Base-by-base conservation (phyloP, 2,888 invertebrate genomes). In the Cantharis rufa region DNA sequence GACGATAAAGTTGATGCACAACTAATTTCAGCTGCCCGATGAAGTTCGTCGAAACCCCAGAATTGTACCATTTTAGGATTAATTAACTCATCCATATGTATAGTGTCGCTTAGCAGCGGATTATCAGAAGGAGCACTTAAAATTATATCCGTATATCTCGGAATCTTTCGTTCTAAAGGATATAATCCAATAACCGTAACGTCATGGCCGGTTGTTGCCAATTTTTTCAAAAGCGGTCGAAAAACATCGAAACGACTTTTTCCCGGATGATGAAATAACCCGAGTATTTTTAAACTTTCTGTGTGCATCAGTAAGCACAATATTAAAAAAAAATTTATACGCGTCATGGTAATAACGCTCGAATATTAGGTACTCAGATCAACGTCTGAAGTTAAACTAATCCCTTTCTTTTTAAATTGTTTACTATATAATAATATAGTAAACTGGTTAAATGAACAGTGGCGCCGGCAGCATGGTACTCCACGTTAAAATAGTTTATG, bases 161-260 rank as follows among this genome's bases (percentile, higher is more conserved):
- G 83, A 1, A 89, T 82, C 0, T 90, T 87, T 69, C 88, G 84
- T 13, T 89, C 86, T 78, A 89, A 88, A 0, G 92, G 91, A 76
- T 92, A 93, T 83, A 92, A 91, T 11, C 93, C 92, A 62, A 94
- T 89, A 5, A 94, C 91, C 0, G 93, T 94, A 0, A 94, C 85
- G 77, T 92, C 89, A 83, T 94, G 94, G 0, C 94, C 94, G 73
- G 91, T 89, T 21, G 85, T 88, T 0, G 90, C 91, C 70, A 95
- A 85, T 80, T 91, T 92, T 66, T 88, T 89, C 64, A 94, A 84
- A 73, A 93, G 88, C 0, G 92, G 91, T 82, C 89, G 89, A 82
- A 92, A 92, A 16, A 93, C 92, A 27, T 91, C 88, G 82, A 93
- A 93, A 85, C 94, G 94, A 75, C 94, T 94, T 82, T 91, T 93